Conservation (phyloP, 1,140 invertebrate genomes). For the Lasioglossum albipes region DNA sequence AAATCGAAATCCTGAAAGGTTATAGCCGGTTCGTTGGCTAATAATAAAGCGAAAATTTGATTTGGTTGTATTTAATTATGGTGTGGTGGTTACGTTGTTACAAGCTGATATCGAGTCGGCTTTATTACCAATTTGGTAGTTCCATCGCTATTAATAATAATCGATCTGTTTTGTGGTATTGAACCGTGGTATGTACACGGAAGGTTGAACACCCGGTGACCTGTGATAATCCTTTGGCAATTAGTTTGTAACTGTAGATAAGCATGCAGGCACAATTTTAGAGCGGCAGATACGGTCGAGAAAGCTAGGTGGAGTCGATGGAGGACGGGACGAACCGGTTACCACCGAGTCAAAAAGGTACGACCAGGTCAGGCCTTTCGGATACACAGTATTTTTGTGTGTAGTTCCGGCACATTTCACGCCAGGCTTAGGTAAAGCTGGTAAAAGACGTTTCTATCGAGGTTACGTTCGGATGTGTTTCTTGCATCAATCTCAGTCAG, state of each 20-base stretch:
- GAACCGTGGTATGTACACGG: slow-evolving; percentile 63
- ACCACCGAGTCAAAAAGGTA: slow-evolving; percentile 58
- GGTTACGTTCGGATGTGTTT: slow-evolving; percentile 10
- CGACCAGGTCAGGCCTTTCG: slow-evolving; percentile 56
- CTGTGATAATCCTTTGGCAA: slow-evolving; percentile 75
- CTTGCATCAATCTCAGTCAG: slow-evolving; percentile 31
- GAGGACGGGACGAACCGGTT: slow-evolving; percentile 62
- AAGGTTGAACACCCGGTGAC: slow-evolving; percentile 74
- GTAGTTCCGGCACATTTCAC: slow-evolving; percentile 29
- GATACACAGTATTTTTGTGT: slow-evolving; percentile 53
- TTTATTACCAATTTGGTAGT: slow-evolving; percentile 42
- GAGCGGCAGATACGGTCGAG: slow-evolving; percentile 47
- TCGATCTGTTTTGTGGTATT: slow-evolving; percentile 58
- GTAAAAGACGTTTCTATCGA: slow-evolving; percentile 16
- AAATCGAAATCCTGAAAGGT: neutral
- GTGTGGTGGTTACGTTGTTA: neutral
- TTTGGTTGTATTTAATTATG: neutral
- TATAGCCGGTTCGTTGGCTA: neutral
- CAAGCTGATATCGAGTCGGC: neutral
- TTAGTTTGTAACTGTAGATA: slow-evolving; percentile 71
- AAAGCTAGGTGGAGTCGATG: slow-evolving; percentile 47
- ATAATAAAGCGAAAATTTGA: neutral
- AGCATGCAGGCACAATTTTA: slow-evolving; percentile 63
- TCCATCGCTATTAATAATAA: slow-evolving; percentile 62
- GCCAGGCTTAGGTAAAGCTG: slow-evolving; percentile 15